Base-by-base conservation (phyloP, 2,888 invertebrate species). In the Syritta pipiens region DNA sequence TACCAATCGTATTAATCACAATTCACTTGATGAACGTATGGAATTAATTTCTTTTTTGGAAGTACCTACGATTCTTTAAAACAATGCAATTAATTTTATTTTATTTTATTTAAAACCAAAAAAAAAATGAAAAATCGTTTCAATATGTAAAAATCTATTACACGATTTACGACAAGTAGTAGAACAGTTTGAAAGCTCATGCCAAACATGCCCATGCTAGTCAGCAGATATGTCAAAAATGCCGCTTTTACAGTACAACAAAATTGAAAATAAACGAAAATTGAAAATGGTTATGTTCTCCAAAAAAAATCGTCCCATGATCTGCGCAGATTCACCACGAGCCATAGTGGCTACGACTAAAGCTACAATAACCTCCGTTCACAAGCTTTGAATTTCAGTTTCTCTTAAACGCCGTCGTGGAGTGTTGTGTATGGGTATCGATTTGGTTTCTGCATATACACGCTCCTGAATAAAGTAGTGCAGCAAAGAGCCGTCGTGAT, bases 391-490 rank as follows among this genome's bases (percentile, higher is more conserved):
- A 57, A 48, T 37, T 37, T 67, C 48, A 67, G 67, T 67, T 67
- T 67, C 57, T 67, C 67, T 57, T 48, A 55, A 48, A 46, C 20
- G 4, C 12, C 28, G 48, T 28, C 48, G 67, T 17, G 57, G 6
- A 48, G n/a, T 48, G 67, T 48, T 57, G 32, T 60, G 30, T 22
- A 26, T n/a, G 19, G 19, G 19, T 37, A 37, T 49, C 10, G 20
- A 19, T 26, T 48, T 26, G 28, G 19, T 40, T 12, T 57, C n/a
- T n/a, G n/a, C 37, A 28, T 20, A 12, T 40, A 37, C 40, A 17
- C 28, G 26, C 10, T 24, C 20, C 12, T 12, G 4, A 24, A 37
- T 26, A 20, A 35, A 2, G n/a, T 55, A 22, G 40, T 30, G 14
- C 22, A 14, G n/a, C 14, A n/a, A 28, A 7, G 30, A 7, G 44